These are phyloP conservation scores for Trididemnum clinides DNA, from an alignment of 23 tunicate genomes.

Conservation along the genomic window DNA sequence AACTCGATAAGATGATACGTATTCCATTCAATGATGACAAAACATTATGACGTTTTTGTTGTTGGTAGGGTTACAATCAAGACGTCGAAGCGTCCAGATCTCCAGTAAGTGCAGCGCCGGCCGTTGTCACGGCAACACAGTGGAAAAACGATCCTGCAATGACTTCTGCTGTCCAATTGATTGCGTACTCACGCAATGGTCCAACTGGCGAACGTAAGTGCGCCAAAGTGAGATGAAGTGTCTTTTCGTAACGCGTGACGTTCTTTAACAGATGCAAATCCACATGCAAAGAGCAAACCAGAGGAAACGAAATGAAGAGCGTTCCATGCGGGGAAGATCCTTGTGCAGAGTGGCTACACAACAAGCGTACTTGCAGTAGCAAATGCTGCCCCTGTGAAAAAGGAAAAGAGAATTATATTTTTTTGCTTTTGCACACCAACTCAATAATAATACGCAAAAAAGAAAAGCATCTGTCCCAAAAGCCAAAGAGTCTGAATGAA, in stretches of 20 bases:
- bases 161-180: slow-evolving; percentile 51
- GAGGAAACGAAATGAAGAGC: neutral
- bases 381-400: slow-evolving; percentile 55
- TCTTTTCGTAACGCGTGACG: neutral
- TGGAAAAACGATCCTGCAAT: slow-evolving; percentile 30
- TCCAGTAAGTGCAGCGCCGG: slow-evolving; percentile 19
- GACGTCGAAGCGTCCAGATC: neutral
- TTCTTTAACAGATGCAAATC: slow-evolving; percentile 15
- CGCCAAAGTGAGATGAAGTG: too few relatives aligned
- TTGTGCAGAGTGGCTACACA: neutral
- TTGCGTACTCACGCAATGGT: slow-evolving; percentile 36
- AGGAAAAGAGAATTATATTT: too few relatives aligned
- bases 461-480: too few relatives aligned
- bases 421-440: too few relatives aligned
- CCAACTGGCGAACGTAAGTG: slow-evolving; percentile 34
- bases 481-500: too few relatives aligned
- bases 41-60: neutral
- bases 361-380: slow-evolving; percentile 18
- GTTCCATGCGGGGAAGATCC: neutral
- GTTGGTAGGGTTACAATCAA: slow-evolving; percentile 8
- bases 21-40: too few relatives aligned
- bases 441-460: too few relatives aligned
- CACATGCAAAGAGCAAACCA: slow-evolving; percentile 26
- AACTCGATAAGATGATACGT: too few relatives aligned
- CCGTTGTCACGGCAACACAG: slow-evolving; percentile 9